Evolutionary conservation across 2,888 invertebrate species (phyloP), one percentile per base, ranked within the genome.

Genomic region (Odontothrips loti): DNA sequence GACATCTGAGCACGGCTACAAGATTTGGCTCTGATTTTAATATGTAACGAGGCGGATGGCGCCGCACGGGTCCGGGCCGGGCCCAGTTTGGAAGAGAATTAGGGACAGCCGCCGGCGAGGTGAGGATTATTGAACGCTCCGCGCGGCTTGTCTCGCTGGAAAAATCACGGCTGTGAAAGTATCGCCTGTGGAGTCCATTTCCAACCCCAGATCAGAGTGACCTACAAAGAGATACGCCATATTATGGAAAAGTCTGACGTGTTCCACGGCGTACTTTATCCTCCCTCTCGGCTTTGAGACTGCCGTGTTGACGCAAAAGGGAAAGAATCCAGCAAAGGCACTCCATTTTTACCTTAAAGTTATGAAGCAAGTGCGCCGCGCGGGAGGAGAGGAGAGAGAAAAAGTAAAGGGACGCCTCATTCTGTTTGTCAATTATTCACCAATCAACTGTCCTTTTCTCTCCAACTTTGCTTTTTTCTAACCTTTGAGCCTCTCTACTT

Each of bases 401-500:
- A 75, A 75, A 75, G 27, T 58, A 58, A 58, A 58, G 58, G 58
- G 15, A 58, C 68, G 68, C 68, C 68, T 75, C 68, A 75, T 75
- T 75, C 68, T 75, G 68, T 75, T 75, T 75, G 68, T 75, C 68
- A 75, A 75, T 75, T 75, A 75, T 75, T 75, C 68, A 75, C 68
- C 68, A 75, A 75, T 75, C 68, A 75, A 75, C 68, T 75, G 68
- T 75, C 23, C 68, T 75, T 75, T 75, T 75, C 6, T 43, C 68
- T 11, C 68, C 68, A 75, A 75, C 68, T 75, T 75, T 75, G 68
- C 68, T 75, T 75, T 75, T 75, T 75, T 75, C 27, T 75, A 75
- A 75, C 68, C 68, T 75, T 75, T 75, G 68, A 75, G 68, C 68
- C 68, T 75, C 68, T 75, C 68, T 75, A 75, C 23, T 27, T 75